A percentile compares a stretch with the other conserved stretches of the same genome.
Evolutionary conservation across 2,797 vertebrate species (phyloP).

Genomic region (Sebastes kiyomatsui): DNA sequence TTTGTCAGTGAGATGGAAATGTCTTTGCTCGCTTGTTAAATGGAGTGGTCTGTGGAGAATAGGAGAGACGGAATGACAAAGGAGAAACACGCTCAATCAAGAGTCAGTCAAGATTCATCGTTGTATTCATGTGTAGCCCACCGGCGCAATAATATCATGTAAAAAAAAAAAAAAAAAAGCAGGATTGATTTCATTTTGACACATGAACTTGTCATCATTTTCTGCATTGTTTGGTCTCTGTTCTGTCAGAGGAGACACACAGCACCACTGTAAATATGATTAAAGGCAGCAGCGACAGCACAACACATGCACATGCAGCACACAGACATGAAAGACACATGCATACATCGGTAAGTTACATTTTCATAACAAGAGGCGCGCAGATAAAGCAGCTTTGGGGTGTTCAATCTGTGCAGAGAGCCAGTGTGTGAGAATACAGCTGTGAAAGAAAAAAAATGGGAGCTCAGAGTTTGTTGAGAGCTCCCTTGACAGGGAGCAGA

Average conservation of each 20-base stretch:
- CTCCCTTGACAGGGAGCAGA: conserved; percentile 71
- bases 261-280: conserved; percentile 22
- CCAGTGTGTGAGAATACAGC: conserved; percentile 20
- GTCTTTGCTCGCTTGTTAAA: conserved; percentile 53
- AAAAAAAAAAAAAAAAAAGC: conserved; percentile 20
- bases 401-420: conserved; percentile 35
- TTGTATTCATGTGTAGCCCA: conserved; percentile 42
- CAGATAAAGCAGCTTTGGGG: conserved; percentile 16
- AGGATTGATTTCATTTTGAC: conserved; percentile 50
- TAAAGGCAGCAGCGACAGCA: conserved; percentile 17
- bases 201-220: conserved; percentile 38
- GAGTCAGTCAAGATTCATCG: conserved; percentile 31
- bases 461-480: conserved; percentile 59
- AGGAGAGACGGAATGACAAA: conserved; percentile 22
- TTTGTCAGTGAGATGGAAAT: conserved; percentile 58
- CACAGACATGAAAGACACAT: conserved; percentile 17
- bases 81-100: conserved; percentile 31
- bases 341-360: neutral
- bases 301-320: neutral
- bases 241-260: conserved; percentile 19
- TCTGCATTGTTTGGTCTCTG: conserved; percentile 15
- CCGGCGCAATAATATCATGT: neutral
- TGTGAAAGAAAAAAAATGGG: conserved; percentile 21
- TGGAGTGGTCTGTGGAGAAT: conserved; percentile 44
- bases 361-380: conserved; percentile 21